Conservation (phyloP, 2,797 vertebrate species). For the Notoglanidium macrostoma region DNA sequence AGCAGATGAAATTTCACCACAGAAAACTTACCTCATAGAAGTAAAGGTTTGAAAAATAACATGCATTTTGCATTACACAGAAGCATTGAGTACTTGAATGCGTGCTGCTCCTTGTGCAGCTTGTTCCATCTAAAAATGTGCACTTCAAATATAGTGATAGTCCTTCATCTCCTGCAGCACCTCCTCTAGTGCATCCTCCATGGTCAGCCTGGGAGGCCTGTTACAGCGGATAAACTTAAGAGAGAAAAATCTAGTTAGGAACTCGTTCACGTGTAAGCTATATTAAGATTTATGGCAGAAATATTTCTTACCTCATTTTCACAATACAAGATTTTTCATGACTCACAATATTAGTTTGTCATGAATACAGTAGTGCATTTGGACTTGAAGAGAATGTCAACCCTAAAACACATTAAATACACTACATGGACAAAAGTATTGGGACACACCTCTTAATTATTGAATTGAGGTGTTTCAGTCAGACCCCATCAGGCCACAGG, state of each 20-base stretch:
- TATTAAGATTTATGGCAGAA: not conserved
- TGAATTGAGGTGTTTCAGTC: no score
- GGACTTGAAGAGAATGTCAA: not conserved
- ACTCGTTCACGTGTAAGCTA: not conserved
- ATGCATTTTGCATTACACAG: conserved; percentile 6
- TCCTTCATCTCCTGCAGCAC: conserved; percentile 68
- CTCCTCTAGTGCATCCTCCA: conserved; percentile 72
- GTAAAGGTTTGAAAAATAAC: not conserved
- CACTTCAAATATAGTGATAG: conserved; percentile 57
- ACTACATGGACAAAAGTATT: no score
- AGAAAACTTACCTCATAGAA: not conserved
- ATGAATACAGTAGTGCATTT: not conserved
- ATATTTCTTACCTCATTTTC: not conserved
- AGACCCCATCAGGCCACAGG: no score
- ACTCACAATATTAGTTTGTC: not conserved
- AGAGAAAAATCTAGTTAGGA: conserved; percentile 7
- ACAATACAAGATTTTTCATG: not conserved
- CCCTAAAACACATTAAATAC: not conserved
- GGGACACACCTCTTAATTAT: no score
- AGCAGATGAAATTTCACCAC: not conserved
- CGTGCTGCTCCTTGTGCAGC: not conserved
- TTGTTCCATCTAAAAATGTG: conserved; percentile 2
- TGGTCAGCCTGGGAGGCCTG: conserved; percentile 69
- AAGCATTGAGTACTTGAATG: not conserved
- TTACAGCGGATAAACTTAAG: conserved; percentile 75